phyloP scores from a whole-genome alignment of 2,113 vertebrate species.

The Murina feae region DNA sequence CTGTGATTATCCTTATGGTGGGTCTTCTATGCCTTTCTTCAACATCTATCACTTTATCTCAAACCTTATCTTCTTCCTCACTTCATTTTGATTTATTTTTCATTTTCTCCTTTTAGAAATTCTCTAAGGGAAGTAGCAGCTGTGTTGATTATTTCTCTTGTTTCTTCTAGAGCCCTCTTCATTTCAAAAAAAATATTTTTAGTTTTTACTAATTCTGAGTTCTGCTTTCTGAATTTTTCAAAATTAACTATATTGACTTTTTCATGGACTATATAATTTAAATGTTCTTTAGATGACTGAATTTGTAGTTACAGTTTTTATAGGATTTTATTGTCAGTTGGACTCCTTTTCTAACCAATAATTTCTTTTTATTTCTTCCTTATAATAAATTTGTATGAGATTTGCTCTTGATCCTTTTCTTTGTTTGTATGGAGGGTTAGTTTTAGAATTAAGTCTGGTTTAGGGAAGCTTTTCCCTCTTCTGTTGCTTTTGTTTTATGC shows the following conservation, averaged over 20 bases:
- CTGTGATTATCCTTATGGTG: neutral
- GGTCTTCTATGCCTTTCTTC: neutral
- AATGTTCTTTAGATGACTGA: neutral
- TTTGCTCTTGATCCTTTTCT: neutral
- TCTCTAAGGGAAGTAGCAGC: neutral
- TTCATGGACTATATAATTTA: neutral
- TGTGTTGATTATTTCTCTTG: neutral
- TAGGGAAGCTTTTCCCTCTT: neutral
- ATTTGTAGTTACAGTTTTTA: neutral
- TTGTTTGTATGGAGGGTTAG: neutral
- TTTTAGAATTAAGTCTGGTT: neutral
- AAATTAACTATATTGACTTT: neutral
- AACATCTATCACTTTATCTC: neutral
- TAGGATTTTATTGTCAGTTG: neutral
- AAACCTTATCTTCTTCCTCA: neutral
- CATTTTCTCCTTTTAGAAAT: neutral
- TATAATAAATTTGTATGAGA: neutral
- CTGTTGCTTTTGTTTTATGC: neutral
- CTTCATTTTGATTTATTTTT: neutral
- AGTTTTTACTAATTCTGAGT: neutral
- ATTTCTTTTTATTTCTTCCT: neutral
- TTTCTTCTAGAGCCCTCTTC: neutral
- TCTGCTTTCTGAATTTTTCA: neutral
- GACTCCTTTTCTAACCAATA: neutral
- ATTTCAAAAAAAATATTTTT: neutral